These are phyloP conservation scores for Galerucella calmariensis DNA, from an alignment of 2,888 invertebrate species.

Conservation along the genomic window DNA sequence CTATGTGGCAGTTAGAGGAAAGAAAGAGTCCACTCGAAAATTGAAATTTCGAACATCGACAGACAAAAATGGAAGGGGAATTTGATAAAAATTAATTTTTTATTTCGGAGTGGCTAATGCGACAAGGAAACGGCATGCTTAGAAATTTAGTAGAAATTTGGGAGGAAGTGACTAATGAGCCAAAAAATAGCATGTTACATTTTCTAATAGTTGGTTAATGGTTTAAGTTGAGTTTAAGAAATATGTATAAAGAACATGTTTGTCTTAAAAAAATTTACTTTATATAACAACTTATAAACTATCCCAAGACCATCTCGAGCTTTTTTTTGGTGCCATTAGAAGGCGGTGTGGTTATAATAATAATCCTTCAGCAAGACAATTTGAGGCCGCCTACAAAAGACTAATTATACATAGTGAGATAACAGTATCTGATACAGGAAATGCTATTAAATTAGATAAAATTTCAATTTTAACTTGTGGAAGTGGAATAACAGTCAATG, in stretches of 20 bases:
- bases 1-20: too few relatives aligned
- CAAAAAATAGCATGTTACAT: too few relatives aligned
- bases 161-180: too few relatives aligned
- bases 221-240: background rate
- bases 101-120: too few relatives aligned
- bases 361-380: conserved; percentile 27
- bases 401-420: conserved; percentile 42
- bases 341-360: too few relatives aligned
- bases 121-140: too few relatives aligned
- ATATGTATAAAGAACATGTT: conserved; percentile 2
- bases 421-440: conserved; percentile 23
- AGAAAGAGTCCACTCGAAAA: too few relatives aligned
- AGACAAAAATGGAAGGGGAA: too few relatives aligned
- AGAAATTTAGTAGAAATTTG: too few relatives aligned
- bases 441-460: background rate
- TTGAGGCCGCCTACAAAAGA: conserved; percentile 39
- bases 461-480: background rate
- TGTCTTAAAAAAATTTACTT: background rate
- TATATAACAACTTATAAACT: conserved; percentile 1
- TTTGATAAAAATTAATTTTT: too few relatives aligned
- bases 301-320: background rate
- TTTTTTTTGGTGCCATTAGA: background rate
- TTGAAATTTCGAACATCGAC: too few relatives aligned
- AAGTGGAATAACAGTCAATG: background rate
- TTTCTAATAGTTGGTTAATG: too few relatives aligned